Conservation (phyloP, 2,113 vertebrate species). For the Anser brachyrhynchus region DNA sequence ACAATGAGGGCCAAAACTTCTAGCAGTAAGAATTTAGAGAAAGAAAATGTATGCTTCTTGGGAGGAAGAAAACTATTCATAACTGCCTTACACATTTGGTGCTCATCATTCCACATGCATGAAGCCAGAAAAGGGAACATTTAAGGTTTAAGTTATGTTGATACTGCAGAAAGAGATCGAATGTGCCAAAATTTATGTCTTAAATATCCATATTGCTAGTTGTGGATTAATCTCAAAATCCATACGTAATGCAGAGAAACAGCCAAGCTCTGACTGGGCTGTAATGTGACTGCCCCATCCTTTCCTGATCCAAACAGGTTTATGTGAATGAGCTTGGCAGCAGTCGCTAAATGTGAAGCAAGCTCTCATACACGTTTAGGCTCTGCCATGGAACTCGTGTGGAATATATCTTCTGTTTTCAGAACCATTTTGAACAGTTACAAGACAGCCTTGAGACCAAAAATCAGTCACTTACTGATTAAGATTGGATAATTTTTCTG, state of each 20-base stretch:
- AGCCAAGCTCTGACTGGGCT: neutral
- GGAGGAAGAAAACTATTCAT: neutral
- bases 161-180: neutral
- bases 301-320: neutral
- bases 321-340: neutral
- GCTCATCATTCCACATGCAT: neutral
- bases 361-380: accelerated
- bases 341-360: neutral
- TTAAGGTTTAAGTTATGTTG: neutral
- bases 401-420: neutral
- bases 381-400: neutral
- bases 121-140: neutral
- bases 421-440: neutral
- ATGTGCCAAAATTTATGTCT: neutral
- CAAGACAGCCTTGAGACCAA: neutral
- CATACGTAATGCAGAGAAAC: neutral
- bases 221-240: neutral
- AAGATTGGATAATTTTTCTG: neutral
- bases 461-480: neutral
- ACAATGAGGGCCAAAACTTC: neutral
- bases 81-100: neutral
- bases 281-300: neutral
- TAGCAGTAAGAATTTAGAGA: neutral
- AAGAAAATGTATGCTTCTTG: neutral
- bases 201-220: neutral